Evolutionary conservation across 2,888 invertebrate species (phyloP).

Genomic region (Morpho deidamia): DNA sequence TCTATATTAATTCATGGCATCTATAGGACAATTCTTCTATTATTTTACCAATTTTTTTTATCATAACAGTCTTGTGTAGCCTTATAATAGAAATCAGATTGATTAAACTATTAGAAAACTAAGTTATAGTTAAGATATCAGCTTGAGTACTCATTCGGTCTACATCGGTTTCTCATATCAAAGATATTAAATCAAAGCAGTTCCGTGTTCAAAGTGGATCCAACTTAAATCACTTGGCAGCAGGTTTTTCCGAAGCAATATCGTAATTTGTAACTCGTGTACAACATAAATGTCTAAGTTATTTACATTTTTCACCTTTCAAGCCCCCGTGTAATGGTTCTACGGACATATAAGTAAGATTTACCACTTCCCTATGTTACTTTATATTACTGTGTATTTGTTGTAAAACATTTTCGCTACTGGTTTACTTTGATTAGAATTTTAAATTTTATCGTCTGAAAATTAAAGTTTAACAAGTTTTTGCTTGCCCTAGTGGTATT

Average conservation of each 20-base stretch:
- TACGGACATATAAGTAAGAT: conserved; percentile 18
- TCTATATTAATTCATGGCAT: too few species aligned
- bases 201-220: too few species aligned
- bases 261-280: background rate
- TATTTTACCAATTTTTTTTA: too few species aligned
- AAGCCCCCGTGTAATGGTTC: conserved; percentile 5
- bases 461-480: conserved; percentile 2
- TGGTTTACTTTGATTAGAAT: conserved; percentile 1
- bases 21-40: too few species aligned
- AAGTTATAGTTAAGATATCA: too few species aligned
- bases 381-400: conserved; percentile 4
- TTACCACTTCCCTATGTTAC: conserved; percentile 6
- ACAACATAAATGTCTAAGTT: conserved; percentile 6
- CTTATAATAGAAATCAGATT: too few species aligned
- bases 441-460: conserved; percentile 1
- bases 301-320: conserved; percentile 8
- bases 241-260: background rate
- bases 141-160: too few species aligned
- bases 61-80: too few species aligned
- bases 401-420: conserved; percentile 2
- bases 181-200: too few species aligned
- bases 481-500: background rate
- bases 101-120: too few species aligned
- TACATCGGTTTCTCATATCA: too few species aligned
- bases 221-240: too few species aligned